Evolutionary conservation across 2,888 invertebrate species (phyloP), one percentile per base, ranked within the genome.

Genomic region (Eumerus sabulonum): DNA sequence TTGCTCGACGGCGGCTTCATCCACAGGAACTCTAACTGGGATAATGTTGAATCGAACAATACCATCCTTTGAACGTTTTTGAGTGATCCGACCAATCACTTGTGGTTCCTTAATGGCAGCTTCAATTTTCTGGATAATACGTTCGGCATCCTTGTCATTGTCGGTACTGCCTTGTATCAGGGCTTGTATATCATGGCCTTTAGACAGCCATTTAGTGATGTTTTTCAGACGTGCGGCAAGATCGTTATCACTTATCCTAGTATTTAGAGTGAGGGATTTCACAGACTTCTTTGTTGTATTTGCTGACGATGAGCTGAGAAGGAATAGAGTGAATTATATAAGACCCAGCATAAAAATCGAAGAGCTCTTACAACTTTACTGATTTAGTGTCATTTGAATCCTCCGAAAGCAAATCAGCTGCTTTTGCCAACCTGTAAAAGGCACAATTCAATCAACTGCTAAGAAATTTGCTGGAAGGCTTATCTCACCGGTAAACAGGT

Each of bases 201-300:
- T 94, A n/a, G 88, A 88, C 7, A 94, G 84, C 90, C 94, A 92
- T 87, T 93, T 94, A 0, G 88, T 77, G 82, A 94, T 92, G 85
- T 93, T 93, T 74, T 92, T 93, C 0, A 93, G 86, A 74, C 92
- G 90, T 7, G 92, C 91, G 85, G 91, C 89, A 47, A 94, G 90
- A 88, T 94, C 94, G 87, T 94, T 91, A 47, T 92, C 91, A 5
- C 90, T 91, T 74, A 94, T 94, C 81, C 90, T 91, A 2, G 91
- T 88, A 14, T 92, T 91, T 16, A 94, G 86, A 35, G 92, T 91
- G 9, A 93, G 84, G 0, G 93, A 86, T 85, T 94, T 94, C 83
- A 92, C 92, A 0, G 92, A 91, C 86, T 92, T 94, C 13, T 90
- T 86, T 35, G 72, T 44, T 13, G 62, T n/a, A n/a, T n/a, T 45